phyloP scores from a whole-genome alignment of 2,113 vertebrate genomes.

The Anser brachyrhynchus region DNA sequence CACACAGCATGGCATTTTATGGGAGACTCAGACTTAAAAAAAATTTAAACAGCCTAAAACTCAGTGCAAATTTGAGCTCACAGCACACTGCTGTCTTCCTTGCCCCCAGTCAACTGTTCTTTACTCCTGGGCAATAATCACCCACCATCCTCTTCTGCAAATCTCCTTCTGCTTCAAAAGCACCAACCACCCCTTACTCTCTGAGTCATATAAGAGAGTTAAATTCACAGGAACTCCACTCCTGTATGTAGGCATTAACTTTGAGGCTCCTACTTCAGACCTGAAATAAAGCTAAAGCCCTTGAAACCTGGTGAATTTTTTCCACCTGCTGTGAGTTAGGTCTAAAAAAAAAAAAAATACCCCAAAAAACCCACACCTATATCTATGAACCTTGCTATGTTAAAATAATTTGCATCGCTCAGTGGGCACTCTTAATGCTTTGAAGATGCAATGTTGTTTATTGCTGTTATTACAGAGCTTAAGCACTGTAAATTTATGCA shows the following conservation, averaged over 20 bases:
- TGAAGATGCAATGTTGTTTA: background rate
- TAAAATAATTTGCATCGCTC: background rate
- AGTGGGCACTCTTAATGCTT: background rate
- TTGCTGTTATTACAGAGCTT: background rate
- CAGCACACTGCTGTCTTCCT: background rate
- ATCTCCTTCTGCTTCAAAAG: background rate
- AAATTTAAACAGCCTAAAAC: background rate
- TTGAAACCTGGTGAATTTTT: background rate
- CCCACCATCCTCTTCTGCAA: background rate
- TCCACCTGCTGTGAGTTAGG: background rate
- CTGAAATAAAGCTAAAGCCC: background rate
- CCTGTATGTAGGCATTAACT: background rate
- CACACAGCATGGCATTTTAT: background rate
- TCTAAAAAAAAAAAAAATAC: background rate
- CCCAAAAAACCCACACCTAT: background rate
- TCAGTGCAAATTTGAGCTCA: background rate
- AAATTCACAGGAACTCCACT: background rate
- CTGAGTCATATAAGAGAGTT: background rate
- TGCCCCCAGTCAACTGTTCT: background rate
- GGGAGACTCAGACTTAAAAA: background rate
- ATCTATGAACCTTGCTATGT: background rate
- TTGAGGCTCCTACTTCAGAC: background rate
- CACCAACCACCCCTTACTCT: background rate
- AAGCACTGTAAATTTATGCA: background rate
- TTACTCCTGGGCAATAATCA: background rate